These are phyloP conservation scores for Dryocosmus kuriphilus DNA, from an alignment of 2,888 invertebrate genomes.

Conservation along the genomic window DNA sequence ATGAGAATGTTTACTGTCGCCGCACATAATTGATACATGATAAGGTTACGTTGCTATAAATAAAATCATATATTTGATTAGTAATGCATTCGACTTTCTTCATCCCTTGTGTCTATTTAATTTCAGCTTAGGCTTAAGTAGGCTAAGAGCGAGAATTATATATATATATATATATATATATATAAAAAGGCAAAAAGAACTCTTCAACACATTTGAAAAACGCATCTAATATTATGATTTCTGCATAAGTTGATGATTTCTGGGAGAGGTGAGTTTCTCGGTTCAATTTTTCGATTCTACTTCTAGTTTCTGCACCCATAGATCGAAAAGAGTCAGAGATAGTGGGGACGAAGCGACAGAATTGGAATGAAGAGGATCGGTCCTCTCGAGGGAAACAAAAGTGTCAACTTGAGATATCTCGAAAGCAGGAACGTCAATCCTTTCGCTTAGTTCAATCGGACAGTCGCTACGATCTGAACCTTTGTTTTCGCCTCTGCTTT, in stretches of 20 bases:
- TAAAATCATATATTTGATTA: no score
- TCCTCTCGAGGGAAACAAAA: slow-evolving; percentile 64
- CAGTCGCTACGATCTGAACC: slow-evolving; percentile 62
- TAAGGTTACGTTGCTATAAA: no score
- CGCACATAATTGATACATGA: no score
- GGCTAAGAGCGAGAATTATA: no score
- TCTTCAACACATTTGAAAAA: no score
- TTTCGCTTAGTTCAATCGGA: slow-evolving; percentile 68
- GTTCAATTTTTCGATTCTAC: slow-evolving; percentile 28
- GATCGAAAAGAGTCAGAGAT: slow-evolving; percentile 31
- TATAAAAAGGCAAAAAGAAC: no score
- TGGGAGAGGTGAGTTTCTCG: background rate
- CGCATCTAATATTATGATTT: no score
- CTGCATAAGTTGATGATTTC: background rate
- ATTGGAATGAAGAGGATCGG: slow-evolving; percentile 52
- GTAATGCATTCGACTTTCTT: no score
- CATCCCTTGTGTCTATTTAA: no score
- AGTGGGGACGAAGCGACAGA: slow-evolving; percentile 54
- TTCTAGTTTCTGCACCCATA: slow-evolving; percentile 16
- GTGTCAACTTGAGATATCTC: slow-evolving; percentile 68
- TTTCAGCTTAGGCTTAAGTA: no score
- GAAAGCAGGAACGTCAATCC: slow-evolving; percentile 70
- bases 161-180: no score
- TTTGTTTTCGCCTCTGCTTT: slow-evolving; percentile 67
- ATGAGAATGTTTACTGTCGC: no score